Conservation (phyloP, 2,888 invertebrate genomes). For the Allophyes oxyacanthae region DNA sequence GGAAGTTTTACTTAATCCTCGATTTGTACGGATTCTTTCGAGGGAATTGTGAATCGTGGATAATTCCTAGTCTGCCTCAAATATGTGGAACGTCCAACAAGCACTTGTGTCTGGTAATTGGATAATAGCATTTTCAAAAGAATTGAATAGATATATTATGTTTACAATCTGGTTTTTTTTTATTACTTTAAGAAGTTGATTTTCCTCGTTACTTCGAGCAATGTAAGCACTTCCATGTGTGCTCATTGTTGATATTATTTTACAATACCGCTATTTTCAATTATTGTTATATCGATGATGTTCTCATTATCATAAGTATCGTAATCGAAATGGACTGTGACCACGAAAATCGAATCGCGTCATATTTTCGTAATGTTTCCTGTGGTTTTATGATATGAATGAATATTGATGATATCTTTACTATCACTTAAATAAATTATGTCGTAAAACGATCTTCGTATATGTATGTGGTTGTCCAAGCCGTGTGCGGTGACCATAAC, state of each 20-base stretch:
- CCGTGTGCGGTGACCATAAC: conserved; percentile 32
- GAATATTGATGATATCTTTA: conserved; percentile 52
- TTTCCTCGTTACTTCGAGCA: too few relatives aligned
- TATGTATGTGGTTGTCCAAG: conserved; percentile 22
- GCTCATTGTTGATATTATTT: not conserved
- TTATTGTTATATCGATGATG: not conserved
- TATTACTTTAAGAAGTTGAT: too few relatives aligned
- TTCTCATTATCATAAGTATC: not conserved
- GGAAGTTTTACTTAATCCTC: conserved; percentile 36
- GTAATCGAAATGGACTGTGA: conserved; percentile 10
- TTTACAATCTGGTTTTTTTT: too few relatives aligned
- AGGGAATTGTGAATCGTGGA: conserved; percentile 21
- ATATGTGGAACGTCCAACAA: conserved; percentile 1
- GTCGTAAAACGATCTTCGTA: conserved; percentile 36
- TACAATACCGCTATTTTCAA: conserved; percentile 3
- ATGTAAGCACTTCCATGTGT: too few relatives aligned
- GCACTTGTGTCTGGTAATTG: conserved; percentile 8
- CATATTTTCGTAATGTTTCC: conserved; percentile 43
- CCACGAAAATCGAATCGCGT: conserved; percentile 30
- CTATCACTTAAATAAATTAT: conserved; percentile 46
- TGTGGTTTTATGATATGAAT: conserved; percentile 52
- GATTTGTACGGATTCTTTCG: conserved; percentile 42
- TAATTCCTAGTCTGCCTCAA: conserved; percentile 26
- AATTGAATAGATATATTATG: not conserved
- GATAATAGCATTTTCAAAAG: conserved; percentile 3